Conservation (phyloP, 2,797 vertebrate species). For the Xiphophorus birchmanni region DNA sequence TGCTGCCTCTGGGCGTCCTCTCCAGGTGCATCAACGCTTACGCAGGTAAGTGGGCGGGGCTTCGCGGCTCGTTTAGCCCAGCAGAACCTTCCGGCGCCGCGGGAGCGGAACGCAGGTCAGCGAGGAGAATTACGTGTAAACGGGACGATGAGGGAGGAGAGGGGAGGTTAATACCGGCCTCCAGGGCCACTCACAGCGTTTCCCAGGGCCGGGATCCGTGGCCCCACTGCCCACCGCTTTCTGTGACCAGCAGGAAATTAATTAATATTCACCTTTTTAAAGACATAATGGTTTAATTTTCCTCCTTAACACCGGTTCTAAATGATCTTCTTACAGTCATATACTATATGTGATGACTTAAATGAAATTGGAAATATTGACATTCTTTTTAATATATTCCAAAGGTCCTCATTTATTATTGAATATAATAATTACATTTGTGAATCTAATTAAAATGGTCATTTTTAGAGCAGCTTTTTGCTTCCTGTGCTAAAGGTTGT, state of each 20-base stretch:
- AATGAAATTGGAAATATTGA: not conserved
- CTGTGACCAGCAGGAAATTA: not conserved
- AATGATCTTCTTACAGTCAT: not conserved
- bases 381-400: not conserved
- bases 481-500: no score
- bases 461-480: no score
- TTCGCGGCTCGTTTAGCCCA: slow-evolving; percentile 38
- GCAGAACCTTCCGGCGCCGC: slow-evolving; percentile 15
- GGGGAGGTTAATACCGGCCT: not conserved
- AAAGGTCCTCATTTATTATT: not conserved
- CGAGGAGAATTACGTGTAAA: slow-evolving; percentile 19
- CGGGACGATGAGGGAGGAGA: slow-evolving; percentile 10
- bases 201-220: not conserved
- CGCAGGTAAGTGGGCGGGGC: slow-evolving; percentile 71
- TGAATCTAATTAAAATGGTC: not conserved
- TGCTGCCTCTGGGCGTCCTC: slow-evolving; percentile 82
- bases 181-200: not conserved
- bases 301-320: not conserved
- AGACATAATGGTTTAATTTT: not conserved
- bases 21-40: slow-evolving; percentile 83
- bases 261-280: not conserved
- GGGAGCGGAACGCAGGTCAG: slow-evolving; percentile 24
- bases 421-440: not conserved
- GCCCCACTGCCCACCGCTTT: not conserved
- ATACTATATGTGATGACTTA: not conserved